A percentile compares a stretch with the other conserved stretches of the same genome.
These are phyloP conservation scores for Botia kubotai DNA, from an alignment of 2,797 vertebrate genomes.

Conservation along the genomic window DNA sequence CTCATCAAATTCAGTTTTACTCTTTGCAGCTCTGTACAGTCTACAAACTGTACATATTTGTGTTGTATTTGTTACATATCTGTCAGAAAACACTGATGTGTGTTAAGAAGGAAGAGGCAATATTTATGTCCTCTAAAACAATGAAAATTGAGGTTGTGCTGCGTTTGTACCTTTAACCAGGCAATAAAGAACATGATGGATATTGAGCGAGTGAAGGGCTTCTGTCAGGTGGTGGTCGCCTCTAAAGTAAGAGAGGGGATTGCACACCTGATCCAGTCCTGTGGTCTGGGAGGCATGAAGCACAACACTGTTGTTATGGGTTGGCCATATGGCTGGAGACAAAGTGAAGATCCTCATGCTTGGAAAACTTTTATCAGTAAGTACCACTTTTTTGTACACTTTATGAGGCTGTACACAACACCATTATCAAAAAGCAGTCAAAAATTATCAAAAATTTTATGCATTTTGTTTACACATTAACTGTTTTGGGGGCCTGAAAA, in stretches of 20 bases:
- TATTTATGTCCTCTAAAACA: not conserved
- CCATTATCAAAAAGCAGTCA: no score
- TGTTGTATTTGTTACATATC: no score
- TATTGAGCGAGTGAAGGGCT: conserved; percentile 96
- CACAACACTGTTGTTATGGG: conserved; percentile 98
- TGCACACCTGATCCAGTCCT: conserved; percentile 95
- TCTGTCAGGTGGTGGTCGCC: conserved; percentile 95
- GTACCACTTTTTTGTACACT: conserved; percentile 45
- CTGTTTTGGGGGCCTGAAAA: no score
- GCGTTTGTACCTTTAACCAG: conserved; percentile 71
- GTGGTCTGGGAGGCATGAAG: conserved; percentile 96
- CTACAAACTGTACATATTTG: not conserved
- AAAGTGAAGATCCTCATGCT: conserved; percentile 95
- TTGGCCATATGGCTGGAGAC: conserved; percentile 97
- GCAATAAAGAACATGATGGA: conserved; percentile 99
- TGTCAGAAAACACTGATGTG: not conserved
- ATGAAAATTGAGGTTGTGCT: not conserved
- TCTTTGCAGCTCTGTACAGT: not conserved
- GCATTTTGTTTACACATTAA: no score
- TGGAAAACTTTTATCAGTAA: conserved; percentile 99
- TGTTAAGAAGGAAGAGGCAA: not conserved
- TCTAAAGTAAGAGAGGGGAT: conserved; percentile 93
- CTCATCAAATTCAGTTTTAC: not conserved
- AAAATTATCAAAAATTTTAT: no score
- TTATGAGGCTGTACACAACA: no score